A percentile compares a stretch with the other conserved stretches of the same genome.
phyloP scores from a whole-genome alignment of 2,888 invertebrate species.

The Hermaeophaga mercurialis region DNA sequence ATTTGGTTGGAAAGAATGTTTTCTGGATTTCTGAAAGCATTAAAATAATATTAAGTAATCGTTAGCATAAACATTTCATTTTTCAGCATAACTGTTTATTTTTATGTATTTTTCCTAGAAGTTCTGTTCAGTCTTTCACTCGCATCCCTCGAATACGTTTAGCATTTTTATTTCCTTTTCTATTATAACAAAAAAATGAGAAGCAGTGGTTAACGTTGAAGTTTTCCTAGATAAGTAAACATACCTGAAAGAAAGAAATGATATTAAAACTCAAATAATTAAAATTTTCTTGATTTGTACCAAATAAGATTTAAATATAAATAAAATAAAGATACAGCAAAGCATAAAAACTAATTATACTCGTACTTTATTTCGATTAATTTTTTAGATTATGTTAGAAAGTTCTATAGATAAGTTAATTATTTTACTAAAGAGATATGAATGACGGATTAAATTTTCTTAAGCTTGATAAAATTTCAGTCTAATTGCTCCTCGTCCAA shows the following conservation, averaged over 20 bases:
- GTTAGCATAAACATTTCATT: slow-evolving; percentile 38
- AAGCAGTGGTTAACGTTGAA: neutral
- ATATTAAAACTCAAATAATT: too few relatives aligned
- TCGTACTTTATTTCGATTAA: too few relatives aligned
- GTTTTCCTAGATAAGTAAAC: neutral
- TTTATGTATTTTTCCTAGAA: slow-evolving; percentile 32
- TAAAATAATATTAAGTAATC: slow-evolving; percentile 36
- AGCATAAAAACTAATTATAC: too few relatives aligned
- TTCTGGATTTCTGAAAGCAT: slow-evolving; percentile 29
- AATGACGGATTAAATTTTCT: too few relatives aligned
- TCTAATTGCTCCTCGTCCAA: neutral
- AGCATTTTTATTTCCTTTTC: slow-evolving; percentile 37
- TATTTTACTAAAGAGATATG: too few relatives aligned
- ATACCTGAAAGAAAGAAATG: slow-evolving; percentile 20
- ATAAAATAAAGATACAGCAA: too few relatives aligned
- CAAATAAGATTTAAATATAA: too few relatives aligned
- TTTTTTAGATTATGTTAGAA: too few relatives aligned
- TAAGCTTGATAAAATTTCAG: too few relatives aligned
- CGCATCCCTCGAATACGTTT: slow-evolving; percentile 33
- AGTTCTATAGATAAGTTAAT: too few relatives aligned
- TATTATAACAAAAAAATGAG: too few relatives aligned
- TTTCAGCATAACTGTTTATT: slow-evolving; percentile 35
- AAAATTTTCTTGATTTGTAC: too few relatives aligned
- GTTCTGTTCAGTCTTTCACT: slow-evolving; percentile 31
- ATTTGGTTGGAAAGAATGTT: slow-evolving; percentile 17